These are phyloP conservation scores for Unio delphinus DNA, from an alignment of 2,888 invertebrate species.

Conservation along the genomic window DNA sequence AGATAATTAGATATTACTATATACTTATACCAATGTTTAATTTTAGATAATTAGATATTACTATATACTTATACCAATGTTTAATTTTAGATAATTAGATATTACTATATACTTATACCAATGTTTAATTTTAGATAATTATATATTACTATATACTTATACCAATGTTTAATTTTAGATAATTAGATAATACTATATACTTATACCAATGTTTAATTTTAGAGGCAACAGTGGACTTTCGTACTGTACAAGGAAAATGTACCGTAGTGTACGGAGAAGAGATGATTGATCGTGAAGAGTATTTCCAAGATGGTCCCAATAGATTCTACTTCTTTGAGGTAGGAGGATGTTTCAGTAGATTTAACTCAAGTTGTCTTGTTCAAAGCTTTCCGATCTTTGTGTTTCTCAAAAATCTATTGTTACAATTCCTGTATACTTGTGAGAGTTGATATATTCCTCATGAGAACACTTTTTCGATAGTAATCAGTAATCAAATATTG, in stretches of 20 bases:
- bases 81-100: constrained; percentile 28
- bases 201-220: constrained; percentile 4
- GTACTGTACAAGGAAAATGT: constrained; percentile 79
- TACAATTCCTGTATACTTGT: too few species aligned
- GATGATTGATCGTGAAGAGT: constrained; percentile 74
- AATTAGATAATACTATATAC: too few species aligned
- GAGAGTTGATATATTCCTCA: too few species aligned
- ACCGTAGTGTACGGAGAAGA: constrained; percentile 79
- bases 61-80: too few species aligned
- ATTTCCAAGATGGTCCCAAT: constrained; percentile 78
- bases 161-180: constrained; percentile 28
- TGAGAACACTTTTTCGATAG: too few species aligned
- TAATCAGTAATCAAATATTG: too few species aligned
- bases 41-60: constrained; percentile 28
- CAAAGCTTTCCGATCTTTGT: too few species aligned
- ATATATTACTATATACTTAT: too few species aligned
- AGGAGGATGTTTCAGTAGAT: neutral
- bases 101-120: too few species aligned
- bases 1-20: constrained; percentile 21
- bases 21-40: too few species aligned
- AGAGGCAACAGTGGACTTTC: constrained; percentile 52
- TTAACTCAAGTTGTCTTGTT: too few species aligned
- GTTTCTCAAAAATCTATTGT: too few species aligned
- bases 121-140: constrained; percentile 28
- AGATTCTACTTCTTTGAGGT: constrained; percentile 81